A percentile compares a stretch with the other conserved stretches of the same genome.
These are phyloP conservation scores for Sceliomorpha sp. DNA, from an alignment of 2,888 invertebrate genomes.

Conservation along the genomic window DNA sequence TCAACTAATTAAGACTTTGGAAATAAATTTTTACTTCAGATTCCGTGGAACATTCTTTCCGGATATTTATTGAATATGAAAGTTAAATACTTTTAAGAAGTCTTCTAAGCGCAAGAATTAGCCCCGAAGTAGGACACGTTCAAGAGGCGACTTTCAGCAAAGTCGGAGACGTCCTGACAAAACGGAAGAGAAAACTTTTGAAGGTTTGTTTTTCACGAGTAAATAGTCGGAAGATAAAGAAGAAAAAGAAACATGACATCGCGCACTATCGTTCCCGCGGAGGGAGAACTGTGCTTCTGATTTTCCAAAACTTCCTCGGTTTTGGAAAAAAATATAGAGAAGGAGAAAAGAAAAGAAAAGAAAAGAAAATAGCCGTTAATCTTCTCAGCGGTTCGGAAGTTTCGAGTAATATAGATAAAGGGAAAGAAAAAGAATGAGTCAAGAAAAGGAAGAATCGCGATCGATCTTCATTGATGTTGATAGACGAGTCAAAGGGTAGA, in stretches of 20 bases:
- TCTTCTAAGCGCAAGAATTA: slow-evolving; percentile 29
- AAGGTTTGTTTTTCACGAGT: slow-evolving; percentile 62
- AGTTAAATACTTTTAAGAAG: slow-evolving; percentile 1
- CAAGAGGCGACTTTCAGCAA: slow-evolving; percentile 29
- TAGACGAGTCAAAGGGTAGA: slow-evolving; percentile 41
- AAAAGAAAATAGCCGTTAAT: slow-evolving; percentile 27
- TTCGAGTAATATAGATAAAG: slow-evolving; percentile 36
- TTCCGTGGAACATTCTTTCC: not conserved
- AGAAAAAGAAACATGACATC: slow-evolving; percentile 10
- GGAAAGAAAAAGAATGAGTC: slow-evolving; percentile 22
- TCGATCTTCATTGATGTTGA: slow-evolving; percentile 35
- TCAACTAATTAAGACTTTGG: too few species aligned
- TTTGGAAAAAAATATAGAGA: slow-evolving; percentile 4
- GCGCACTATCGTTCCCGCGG: slow-evolving; percentile 25
- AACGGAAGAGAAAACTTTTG: slow-evolving; percentile 59
- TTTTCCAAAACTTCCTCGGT: slow-evolving; percentile 39
- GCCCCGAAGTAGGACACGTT: slow-evolving; percentile 38
- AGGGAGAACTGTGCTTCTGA: slow-evolving; percentile 31
- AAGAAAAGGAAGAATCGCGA: slow-evolving; percentile 37
- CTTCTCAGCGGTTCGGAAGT: slow-evolving; percentile 40
- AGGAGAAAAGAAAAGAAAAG: slow-evolving; percentile 13
- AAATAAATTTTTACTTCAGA: too few species aligned
- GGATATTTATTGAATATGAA: slow-evolving; percentile 18
- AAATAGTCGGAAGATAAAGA: slow-evolving; percentile 54
- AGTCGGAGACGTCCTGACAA: slow-evolving; percentile 42